Evolutionary conservation across 2,797 vertebrate genomes (phyloP).

Genomic region (Anisognathus igniventris): DNA sequence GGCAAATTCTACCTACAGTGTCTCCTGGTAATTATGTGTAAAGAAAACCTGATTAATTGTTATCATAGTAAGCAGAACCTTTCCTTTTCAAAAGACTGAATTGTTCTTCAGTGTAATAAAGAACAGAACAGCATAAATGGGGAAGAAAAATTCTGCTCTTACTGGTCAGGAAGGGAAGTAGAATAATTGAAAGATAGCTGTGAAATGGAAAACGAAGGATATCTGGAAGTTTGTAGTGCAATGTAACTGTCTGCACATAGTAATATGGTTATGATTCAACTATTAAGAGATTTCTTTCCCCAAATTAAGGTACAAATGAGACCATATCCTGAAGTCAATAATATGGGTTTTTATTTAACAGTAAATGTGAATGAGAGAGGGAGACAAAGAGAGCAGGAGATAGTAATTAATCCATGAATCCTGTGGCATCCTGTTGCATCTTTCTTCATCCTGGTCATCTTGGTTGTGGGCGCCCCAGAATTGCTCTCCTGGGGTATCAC

Average conservation of each 20-base stretch:
- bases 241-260: neutral
- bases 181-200: neutral
- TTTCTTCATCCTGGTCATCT: neutral
- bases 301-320: neutral
- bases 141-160: neutral
- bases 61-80: neutral
- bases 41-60: neutral
- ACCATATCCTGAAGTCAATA: no score
- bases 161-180: neutral
- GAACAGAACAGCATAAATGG: neutral
- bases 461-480: accelerated
- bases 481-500: neutral
- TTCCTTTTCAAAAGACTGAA: neutral
- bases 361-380: neutral
- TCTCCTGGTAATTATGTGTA: neutral
- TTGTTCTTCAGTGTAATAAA: neutral
- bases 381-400: neutral
- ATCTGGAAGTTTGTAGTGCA: neutral
- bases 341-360: neutral
- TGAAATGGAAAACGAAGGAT: neutral
- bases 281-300: neutral
- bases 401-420: accelerated
- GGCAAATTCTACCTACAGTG: neutral
- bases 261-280: accelerated
- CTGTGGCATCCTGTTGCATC: neutral